Base-by-base conservation (phyloP, 2,113 vertebrate genomes). In the Sorex araneus region DNA sequence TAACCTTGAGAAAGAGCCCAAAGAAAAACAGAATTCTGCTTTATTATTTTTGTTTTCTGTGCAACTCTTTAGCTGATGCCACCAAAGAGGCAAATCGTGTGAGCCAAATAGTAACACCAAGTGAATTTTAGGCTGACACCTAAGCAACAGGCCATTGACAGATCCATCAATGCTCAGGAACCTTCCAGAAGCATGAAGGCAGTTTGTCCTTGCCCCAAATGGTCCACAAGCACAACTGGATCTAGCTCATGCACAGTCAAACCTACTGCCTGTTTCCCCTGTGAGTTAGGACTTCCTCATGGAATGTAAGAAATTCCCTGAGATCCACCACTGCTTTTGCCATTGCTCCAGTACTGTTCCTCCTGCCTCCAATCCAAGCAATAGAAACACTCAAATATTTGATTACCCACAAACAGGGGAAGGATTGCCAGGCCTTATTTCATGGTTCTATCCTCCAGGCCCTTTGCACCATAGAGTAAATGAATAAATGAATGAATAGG, bases 171-270 rank as follows among this genome's bases (percentile, higher is more conserved):
- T 13, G 30, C 21, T 80, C 66, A 5, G 0, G 54, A 96, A 47
- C 25, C 79, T 90, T 80, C 88, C 47, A 73, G 79, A 95, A 88
- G 36, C 28, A 16, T 16, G 64, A 50, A 21, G 30, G 84, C 2
- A 5, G 32, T 34, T 54, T 64, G 50, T 16, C 80, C 23, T 32
- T n/a, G 16, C 19, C 67, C 28, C 47, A 25, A 8, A 40, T 8
- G 10, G 70, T 28, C 36, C 71, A 15, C 15, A 8, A 0, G 12
- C 32, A 50, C 13, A 13, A 28, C 3, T 23, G 50, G 6, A 50
- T 36, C 70, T n/a, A 40, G n/a, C 8, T 75, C 30, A 1, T 1
- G 18, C 0, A 45, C 12, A 9, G 19, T 45, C 76, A 87, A 16
- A n/a, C 54, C 6, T 6, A 15, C 40, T 36, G 6, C 69, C 76